Evolutionary conservation across 1,140 invertebrate genomes (phyloP).

Genomic region (Pemphigus obesinymphae): DNA sequence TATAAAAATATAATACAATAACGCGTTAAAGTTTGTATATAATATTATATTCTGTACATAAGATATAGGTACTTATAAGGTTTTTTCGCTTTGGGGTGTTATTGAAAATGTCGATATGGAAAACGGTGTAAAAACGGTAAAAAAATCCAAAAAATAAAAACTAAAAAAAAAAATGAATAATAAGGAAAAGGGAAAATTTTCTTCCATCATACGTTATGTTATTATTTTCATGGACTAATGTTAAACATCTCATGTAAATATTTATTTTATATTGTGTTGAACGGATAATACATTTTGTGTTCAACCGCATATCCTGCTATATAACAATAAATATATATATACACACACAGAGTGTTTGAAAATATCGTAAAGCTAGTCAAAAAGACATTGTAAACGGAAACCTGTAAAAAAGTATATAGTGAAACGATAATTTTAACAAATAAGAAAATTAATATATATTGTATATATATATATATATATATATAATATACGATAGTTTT

Average conservation of each 20-base stretch:
- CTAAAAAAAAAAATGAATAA: no score
- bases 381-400: neutral
- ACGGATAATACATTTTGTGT: neutral
- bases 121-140: no score
- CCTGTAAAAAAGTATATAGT: neutral
- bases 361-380: constrained; percentile 32
- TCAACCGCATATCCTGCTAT: neutral
- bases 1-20: neutral
- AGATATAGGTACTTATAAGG: neutral
- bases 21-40: neutral
- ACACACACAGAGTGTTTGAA: neutral
- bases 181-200: neutral
- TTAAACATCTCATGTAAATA: no score
- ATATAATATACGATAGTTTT: neutral
- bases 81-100: neutral
- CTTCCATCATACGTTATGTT: neutral
- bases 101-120: neutral
- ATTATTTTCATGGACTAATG: neutral
- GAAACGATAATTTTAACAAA: neutral
- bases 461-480: neutral
- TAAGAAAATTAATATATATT: neutral
- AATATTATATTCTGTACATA: neutral
- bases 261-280: no score
- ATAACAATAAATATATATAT: neutral
- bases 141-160: no score